These are phyloP conservation scores for Cotesia congregata DNA, from an alignment of 2,888 invertebrate genomes.

Conservation along the genomic window DNA sequence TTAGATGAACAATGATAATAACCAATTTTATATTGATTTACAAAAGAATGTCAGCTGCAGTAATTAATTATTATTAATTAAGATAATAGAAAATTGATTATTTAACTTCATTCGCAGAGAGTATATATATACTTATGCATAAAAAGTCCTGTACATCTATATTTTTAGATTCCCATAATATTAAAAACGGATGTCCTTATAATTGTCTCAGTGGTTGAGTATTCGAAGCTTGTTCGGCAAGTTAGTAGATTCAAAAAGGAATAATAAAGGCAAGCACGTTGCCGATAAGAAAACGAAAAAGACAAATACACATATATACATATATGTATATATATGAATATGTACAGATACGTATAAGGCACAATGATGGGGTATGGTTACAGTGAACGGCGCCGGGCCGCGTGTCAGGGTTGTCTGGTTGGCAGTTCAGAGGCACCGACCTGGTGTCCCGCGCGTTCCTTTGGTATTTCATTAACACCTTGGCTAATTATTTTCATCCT, in stretches of 20 bases:
- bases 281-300: constrained; percentile 26
- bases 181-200: background rate
- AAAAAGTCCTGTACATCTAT: background rate
- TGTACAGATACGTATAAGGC: constrained; percentile 17
- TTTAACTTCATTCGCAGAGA: background rate
- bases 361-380: constrained; percentile 37
- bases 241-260: constrained; percentile 37
- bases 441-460: constrained; percentile 66
- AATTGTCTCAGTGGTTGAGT: background rate
- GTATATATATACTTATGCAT: background rate
- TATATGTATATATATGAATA: background rate
- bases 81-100: background rate
- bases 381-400: constrained; percentile 66
- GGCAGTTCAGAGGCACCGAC: constrained; percentile 70
- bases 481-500: constrained; percentile 68
- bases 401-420: constrained; percentile 68
- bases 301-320: constrained; percentile 1
- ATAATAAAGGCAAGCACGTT: constrained; percentile 17
- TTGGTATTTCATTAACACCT: constrained; percentile 71
- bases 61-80: background rate
- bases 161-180: background rate
- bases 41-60: constrained; percentile 2
- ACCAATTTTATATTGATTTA: background rate
- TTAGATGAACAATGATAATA: background rate
- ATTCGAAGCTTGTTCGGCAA: constrained; percentile 6